Evolutionary conservation across 2,797 vertebrate species (phyloP).

Genomic region (Sus cebifrons): DNA sequence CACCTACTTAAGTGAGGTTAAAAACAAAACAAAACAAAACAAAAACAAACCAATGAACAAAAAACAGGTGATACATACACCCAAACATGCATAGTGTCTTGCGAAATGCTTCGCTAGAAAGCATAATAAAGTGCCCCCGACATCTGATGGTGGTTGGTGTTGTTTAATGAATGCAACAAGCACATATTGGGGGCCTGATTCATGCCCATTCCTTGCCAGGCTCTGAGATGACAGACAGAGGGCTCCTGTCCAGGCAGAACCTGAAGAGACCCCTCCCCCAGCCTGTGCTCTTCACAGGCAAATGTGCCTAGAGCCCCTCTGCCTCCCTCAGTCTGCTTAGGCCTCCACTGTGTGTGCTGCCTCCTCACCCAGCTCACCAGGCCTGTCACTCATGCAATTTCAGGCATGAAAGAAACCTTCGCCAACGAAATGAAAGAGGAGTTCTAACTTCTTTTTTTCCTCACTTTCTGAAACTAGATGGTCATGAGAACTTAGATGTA

Average conservation of each 20-base stretch:
- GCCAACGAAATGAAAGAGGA: background rate
- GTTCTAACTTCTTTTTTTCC: slow-evolving; percentile 11
- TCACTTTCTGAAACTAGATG: background rate
- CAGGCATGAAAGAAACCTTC: background rate
- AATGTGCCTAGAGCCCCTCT: background rate
- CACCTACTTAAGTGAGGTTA: background rate
- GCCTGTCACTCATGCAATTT: background rate
- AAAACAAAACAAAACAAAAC: background rate
- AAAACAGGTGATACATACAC: background rate
- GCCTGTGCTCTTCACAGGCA: background rate
- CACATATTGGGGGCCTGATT: background rate
- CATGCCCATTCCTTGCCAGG: background rate
- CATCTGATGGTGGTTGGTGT: background rate
- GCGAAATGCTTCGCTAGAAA: background rate
- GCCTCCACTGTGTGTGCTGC: accelerated
- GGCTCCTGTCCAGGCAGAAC: background rate
- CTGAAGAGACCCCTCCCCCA: background rate
- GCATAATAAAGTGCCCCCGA: background rate
- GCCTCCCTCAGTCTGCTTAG: background rate
- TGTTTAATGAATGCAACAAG: background rate
- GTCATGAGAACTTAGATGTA: background rate
- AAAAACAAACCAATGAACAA: too few relatives aligned
- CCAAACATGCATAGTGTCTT: background rate
- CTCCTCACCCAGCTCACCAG: background rate
- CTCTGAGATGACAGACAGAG: background rate